Conservation (phyloP, 35 echinoderm and acorn worm species). For the Amphiura filiformis region DNA sequence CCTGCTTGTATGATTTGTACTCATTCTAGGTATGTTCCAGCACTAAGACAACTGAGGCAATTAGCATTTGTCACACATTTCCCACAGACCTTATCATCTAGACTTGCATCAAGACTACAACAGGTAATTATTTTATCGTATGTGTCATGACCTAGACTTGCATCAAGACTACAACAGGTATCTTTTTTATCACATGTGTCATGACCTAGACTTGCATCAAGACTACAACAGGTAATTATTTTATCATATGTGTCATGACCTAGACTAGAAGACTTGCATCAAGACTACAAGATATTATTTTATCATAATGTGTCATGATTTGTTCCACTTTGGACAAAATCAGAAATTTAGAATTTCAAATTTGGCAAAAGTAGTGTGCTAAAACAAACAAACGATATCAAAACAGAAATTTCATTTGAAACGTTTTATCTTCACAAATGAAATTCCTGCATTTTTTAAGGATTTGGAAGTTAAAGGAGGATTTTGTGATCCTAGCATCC, state of each 20-base stretch:
- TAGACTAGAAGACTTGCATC: conserved; percentile 77
- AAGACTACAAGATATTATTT: conserved; percentile 69
- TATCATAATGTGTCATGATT: too few species aligned
- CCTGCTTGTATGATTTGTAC: background rate
- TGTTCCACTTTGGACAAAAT: too few species aligned
- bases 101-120: conserved; percentile 75
- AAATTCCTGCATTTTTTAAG: too few species aligned
- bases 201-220: conserved; percentile 69
- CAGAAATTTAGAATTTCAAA: too few species aligned
- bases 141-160: conserved; percentile 60
- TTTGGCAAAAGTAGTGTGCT: too few species aligned
- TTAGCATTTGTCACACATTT: conserved; percentile 77
- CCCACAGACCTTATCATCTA: conserved; percentile 68
- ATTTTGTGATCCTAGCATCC: too few species aligned
- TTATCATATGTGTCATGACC: conserved; percentile 50
- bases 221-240: conserved; percentile 77
- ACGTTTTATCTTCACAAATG: too few species aligned
- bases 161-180: conserved; percentile 79
- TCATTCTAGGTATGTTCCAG: conserved; percentile 80
- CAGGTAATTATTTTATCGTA: too few species aligned
- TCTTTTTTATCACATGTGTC: too few species aligned
- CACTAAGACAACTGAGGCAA: conserved; percentile 76
- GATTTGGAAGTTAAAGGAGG: too few species aligned
- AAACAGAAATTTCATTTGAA: too few species aligned
- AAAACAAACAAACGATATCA: too few species aligned